These are phyloP conservation scores for Mesoligia furuncula DNA, from an alignment of 2,888 invertebrate genomes.

Conservation along the genomic window DNA sequence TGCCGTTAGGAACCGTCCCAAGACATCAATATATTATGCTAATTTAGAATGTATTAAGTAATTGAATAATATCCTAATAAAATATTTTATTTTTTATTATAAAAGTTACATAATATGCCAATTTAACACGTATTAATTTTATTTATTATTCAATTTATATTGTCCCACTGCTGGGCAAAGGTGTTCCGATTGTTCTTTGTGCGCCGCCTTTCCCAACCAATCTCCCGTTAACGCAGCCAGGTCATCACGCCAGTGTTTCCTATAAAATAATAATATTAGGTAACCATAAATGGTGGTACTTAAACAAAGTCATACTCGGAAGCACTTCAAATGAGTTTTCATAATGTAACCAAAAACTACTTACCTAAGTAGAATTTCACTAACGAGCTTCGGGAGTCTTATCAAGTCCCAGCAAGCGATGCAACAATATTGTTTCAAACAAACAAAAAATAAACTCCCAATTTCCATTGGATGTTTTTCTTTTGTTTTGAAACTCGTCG, in stretches of 20 bases:
- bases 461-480: conserved; percentile 52
- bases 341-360: not conserved
- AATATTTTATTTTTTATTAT: not conserved
- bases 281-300: not conserved
- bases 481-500: conserved; percentile 50
- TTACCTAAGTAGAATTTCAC: not conserved
- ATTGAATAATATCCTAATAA: not conserved
- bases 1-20: not conserved
- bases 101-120: too few relatives aligned
- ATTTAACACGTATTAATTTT: not conserved
- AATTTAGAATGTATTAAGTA: not conserved
- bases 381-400: conserved; percentile 32
- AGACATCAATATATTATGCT: not conserved
- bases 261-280: not conserved
- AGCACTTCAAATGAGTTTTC: not conserved
- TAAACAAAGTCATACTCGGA: not conserved
- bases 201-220: not conserved
- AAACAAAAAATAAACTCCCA: conserved; percentile 55
- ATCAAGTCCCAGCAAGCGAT: conserved; percentile 11
- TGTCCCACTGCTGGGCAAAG: not conserved
- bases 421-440: conserved; percentile 53
- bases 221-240: not conserved
- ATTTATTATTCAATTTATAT: not conserved
- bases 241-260: not conserved
- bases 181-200: not conserved